A percentile compares a stretch with the other conserved stretches of the same genome.
phyloP scores from a whole-genome alignment of 2,113 vertebrate genomes.

The Takifugu flavidus region DNA sequence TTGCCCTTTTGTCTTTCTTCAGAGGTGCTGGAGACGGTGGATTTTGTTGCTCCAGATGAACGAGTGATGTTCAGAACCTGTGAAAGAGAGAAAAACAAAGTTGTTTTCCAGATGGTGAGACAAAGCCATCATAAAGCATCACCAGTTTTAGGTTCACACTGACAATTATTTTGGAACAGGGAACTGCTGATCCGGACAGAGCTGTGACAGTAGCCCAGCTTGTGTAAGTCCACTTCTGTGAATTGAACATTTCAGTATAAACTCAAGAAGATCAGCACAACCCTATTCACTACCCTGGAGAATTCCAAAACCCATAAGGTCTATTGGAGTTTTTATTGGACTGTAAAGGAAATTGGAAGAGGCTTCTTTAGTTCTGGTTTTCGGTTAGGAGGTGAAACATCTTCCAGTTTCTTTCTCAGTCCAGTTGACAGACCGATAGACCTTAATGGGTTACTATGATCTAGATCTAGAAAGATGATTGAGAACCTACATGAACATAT shows the following conservation, averaged over 20 bases:
- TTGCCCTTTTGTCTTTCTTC: conserved; percentile 6
- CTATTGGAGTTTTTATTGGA: too few relatives aligned
- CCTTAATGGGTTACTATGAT: too few relatives aligned
- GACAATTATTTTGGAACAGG: conserved; percentile 67
- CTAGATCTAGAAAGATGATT: too few relatives aligned
- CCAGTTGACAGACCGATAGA: too few relatives aligned
- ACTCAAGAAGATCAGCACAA: too few relatives aligned
- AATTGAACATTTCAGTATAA: neutral
- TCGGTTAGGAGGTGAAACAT: too few relatives aligned
- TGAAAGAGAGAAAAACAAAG: conserved; percentile 77
- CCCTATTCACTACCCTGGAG: too few relatives aligned
- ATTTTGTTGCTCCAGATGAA: conserved; percentile 91
- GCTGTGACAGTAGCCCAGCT: conserved; percentile 88
- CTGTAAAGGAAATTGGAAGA: too few relatives aligned
- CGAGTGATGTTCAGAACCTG: conserved; percentile 94
- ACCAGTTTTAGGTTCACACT: neutral
- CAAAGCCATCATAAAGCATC: neutral
- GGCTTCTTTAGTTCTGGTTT: too few relatives aligned
- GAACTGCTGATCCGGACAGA: conserved; percentile 89
- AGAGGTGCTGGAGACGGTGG: conserved; percentile 89
- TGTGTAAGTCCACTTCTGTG: conserved; percentile 80
- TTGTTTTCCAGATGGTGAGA: conserved; percentile 96
- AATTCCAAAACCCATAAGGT: too few relatives aligned
- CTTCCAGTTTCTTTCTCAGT: too few relatives aligned
- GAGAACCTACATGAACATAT: too few relatives aligned